Conservation (phyloP, 2,888 invertebrate species). For the Dasypolia templi region DNA sequence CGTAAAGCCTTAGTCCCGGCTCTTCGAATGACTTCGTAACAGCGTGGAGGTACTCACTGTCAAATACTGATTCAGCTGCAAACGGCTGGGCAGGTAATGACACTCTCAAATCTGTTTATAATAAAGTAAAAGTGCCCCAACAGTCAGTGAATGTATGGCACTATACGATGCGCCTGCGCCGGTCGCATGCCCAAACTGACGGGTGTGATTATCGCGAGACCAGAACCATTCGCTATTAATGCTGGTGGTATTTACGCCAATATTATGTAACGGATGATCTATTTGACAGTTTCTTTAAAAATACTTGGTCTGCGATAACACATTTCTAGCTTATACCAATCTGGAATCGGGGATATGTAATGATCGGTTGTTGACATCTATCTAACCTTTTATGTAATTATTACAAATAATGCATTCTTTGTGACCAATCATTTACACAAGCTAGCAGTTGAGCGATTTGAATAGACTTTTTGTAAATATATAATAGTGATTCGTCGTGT, state of each 20-base stretch:
- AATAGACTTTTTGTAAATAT: background rate
- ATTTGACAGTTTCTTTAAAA: slow-evolving; percentile 13
- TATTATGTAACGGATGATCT: slow-evolving; percentile 12
- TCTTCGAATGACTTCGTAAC: background rate
- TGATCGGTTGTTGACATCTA: background rate
- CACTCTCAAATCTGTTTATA: slow-evolving; percentile 11
- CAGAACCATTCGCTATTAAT: slow-evolving; percentile 35
- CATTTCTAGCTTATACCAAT: slow-evolving; percentile 8
- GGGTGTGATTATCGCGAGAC: slow-evolving; percentile 33
- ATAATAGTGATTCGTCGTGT: background rate
- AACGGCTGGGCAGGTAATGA: background rate
- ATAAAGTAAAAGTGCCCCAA: slow-evolving; percentile 34
- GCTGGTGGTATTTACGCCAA: slow-evolving; percentile 32
- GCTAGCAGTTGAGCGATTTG: background rate
- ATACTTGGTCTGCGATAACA: background rate
- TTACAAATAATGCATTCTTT: background rate
- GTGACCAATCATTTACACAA: background rate
- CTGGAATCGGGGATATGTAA: background rate
- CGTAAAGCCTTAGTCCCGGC: background rate
- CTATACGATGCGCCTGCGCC: slow-evolving; percentile 29
- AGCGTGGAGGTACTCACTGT: background rate
- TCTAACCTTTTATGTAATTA: too few species aligned
- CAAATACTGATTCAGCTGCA: background rate
- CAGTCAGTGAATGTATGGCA: slow-evolving; percentile 40
- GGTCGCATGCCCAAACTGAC: slow-evolving; percentile 34